Evolutionary conservation across 2,113 vertebrate species (phyloP).

Genomic region (Jaculus jaculus): DNA sequence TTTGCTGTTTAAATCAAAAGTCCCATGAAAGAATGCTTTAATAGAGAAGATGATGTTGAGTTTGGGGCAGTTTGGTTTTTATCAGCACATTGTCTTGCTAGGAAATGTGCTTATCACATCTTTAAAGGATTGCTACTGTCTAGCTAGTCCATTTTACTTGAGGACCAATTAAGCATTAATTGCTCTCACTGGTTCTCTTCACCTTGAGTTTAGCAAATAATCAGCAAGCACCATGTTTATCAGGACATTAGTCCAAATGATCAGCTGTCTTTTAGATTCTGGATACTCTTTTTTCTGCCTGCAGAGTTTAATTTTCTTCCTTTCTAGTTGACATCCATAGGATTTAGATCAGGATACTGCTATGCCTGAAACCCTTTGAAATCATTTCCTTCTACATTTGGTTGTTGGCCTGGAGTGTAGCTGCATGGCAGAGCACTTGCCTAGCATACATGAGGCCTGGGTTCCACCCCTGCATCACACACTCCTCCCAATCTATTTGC

Average conservation of each 20-base stretch:
- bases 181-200: slow-evolving; percentile 20
- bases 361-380: not conserved
- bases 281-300: slow-evolving; percentile 2
- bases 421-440: not conserved
- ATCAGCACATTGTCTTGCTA: not conserved
- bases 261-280: not conserved
- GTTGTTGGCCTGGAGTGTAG: not conserved
- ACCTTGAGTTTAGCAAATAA: slow-evolving; percentile 50
- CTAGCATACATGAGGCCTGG: not conserved
- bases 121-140: not conserved
- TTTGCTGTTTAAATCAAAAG: not conserved
- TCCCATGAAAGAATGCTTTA: not conserved
- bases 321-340: not conserved
- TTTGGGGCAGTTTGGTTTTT: slow-evolving; percentile 23
- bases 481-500: not conserved
- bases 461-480: not conserved
- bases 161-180: not conserved
- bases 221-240: slow-evolving; percentile 19
- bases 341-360: not conserved
- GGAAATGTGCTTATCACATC: not conserved
- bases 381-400: not conserved
- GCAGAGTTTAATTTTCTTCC: slow-evolving; percentile 28
- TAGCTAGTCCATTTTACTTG: not conserved
- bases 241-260: slow-evolving; percentile 44
- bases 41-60: not conserved